These are phyloP conservation scores for Atlantisia rogersi DNA, from an alignment of 2,113 vertebrate species.

Conservation along the genomic window DNA sequence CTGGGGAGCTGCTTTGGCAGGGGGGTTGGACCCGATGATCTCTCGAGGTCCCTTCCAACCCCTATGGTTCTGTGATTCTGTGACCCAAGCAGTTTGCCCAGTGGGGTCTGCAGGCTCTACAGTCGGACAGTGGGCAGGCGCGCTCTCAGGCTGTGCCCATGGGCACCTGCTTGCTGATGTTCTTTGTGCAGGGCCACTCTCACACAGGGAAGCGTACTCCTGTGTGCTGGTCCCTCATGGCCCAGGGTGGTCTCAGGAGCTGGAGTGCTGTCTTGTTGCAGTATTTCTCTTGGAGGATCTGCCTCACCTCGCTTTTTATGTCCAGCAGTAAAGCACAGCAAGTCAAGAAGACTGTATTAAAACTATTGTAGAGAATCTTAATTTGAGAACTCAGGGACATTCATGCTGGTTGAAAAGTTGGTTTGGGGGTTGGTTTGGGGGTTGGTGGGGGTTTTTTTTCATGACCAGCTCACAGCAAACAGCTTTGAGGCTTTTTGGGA, in stretches of 20 bases:
- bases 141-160: not conserved
- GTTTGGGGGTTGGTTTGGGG: not conserved
- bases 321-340: not conserved
- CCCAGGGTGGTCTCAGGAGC: not conserved
- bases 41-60: too few species aligned
- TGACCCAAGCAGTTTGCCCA: not conserved
- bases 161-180: not conserved
- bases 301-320: not conserved
- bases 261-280: not conserved
- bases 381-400: fast-evolving
- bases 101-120: not conserved
- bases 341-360: not conserved
- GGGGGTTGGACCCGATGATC: too few species aligned
- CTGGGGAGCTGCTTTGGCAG: too few species aligned
- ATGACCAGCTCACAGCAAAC: not conserved
- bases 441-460: too few species aligned
- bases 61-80: not conserved
- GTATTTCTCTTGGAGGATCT: not conserved
- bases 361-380: not conserved
- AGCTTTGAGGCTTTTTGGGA: not conserved
- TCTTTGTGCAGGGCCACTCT: not conserved
- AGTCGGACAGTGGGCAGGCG: not conserved
- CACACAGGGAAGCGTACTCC: fast-evolving
- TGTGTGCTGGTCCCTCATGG: fast-evolving
- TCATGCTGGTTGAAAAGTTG: not conserved